Evolutionary conservation across 2,888 invertebrate species (phyloP).

Genomic region (Lomographa bimaculata): DNA sequence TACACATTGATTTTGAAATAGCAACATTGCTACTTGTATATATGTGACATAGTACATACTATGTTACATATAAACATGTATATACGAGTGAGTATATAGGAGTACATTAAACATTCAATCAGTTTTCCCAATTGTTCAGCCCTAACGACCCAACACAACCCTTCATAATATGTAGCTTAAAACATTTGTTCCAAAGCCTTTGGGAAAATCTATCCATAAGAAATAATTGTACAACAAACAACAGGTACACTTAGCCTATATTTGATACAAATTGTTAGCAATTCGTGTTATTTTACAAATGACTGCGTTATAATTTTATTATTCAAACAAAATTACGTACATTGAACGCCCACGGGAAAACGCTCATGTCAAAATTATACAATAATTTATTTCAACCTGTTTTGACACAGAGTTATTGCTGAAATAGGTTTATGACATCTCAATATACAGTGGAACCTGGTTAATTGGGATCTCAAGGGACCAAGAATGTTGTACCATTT

Average conservation of each 20-base stretch:
- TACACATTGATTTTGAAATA: too few relatives aligned
- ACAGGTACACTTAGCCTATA: conserved; percentile 1
- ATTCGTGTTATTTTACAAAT: conserved; percentile 7
- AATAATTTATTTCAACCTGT: conserved; percentile 9
- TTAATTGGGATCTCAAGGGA: too few relatives aligned
- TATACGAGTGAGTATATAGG: too few relatives aligned
- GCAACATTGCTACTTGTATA: too few relatives aligned
- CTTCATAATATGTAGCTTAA: conserved; percentile 7
- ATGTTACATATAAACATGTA: too few relatives aligned
- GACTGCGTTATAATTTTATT: conserved; percentile 19
- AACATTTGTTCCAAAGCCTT: conserved; percentile 15
- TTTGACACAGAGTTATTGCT: conserved; percentile 2
- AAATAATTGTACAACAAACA: conserved; percentile 16
- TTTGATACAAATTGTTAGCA: conserved; percentile 8
- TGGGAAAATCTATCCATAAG: conserved; percentile 21
- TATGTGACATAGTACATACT: too few relatives aligned
- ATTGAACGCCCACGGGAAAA: conserved; percentile 1
- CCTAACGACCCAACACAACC: neutral
- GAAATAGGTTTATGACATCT: too few relatives aligned
- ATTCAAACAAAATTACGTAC: conserved; percentile 12
- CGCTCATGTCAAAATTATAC: conserved; percentile 5
- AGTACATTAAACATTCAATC: too few relatives aligned
- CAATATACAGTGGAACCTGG: too few relatives aligned
- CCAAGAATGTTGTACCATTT: too few relatives aligned
- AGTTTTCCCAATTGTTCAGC: too few relatives aligned